Evolutionary conservation across 1,140 invertebrate genomes (phyloP), one percentile per base, ranked within the genome.

Genomic region (Lucilia sericata): DNA sequence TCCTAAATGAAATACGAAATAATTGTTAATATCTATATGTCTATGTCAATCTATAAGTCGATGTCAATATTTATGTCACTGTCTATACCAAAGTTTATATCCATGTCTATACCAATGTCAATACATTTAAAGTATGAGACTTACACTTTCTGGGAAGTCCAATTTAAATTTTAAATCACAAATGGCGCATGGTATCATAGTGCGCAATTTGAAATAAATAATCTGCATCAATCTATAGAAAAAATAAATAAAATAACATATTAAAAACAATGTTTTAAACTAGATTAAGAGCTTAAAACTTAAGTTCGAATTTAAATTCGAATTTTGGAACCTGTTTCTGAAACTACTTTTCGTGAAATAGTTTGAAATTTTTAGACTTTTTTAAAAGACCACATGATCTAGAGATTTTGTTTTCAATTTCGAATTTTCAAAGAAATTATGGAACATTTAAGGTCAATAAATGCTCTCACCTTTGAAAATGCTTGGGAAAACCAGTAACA

Each of bases 161-260:
- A 97, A 92, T 87, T 94, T 93, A 89, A 98, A 97, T 85, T 94
- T 93, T 25, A 98, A 88, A 90, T 96, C 94, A 86, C 94, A 95
- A 13, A 98, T 91, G 82, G 95, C 95, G 91, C 96, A 98, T 0
- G 97, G 97, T 42, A 95, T 94, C 94, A 97, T 94, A 74, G 95
- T 93, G 70, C 97, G 93, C 49, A 98, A 91, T 92, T 98, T 97
- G 86, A 97, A 97, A 90, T 95, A 97, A 34, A 98, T 93, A 83
- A 94, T 95, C 93, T 97, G 92, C 80, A 94, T 91, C 49, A 93
- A 88, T 78, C 89, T 91, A 70, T 80, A 85, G 76, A 25, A 19
- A 21, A 19, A 2, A 4, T 4, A 47, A 7, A 70, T 30, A n/a
- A 60, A 7, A 81, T n/a, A 74, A 19, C 3, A 30, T 30, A 2